These are phyloP conservation scores for Eudyptes chrysolophus DNA, from an alignment of 2,113 vertebrate genomes.

Conservation along the genomic window DNA sequence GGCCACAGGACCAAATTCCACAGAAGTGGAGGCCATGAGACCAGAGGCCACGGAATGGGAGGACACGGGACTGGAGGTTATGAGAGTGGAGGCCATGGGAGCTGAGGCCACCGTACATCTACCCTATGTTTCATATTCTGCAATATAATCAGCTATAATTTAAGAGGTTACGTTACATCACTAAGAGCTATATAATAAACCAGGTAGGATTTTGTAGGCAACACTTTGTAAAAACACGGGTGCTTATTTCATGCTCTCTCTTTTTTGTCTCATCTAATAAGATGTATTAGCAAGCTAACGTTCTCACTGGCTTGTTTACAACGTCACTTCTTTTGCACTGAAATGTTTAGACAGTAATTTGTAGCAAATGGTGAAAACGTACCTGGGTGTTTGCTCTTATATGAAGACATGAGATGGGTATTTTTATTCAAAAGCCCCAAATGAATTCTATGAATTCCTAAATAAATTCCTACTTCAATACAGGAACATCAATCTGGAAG, in stretches of 20 bases:
- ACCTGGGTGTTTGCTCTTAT: background rate
- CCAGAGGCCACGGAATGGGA: background rate
- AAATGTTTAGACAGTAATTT: background rate
- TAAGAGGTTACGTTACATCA: rapidly evolving
- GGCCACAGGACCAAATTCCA: background rate
- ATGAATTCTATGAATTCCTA: background rate
- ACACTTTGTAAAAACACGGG: background rate
- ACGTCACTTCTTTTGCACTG: background rate
- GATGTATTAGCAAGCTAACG: background rate
- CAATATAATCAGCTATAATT: background rate
- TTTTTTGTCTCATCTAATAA: background rate
- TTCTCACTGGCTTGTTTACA: background rate
- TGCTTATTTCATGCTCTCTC: background rate
- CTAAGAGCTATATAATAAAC: background rate
- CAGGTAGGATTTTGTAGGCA: background rate
- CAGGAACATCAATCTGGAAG: background rate
- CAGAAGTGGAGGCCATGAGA: background rate
- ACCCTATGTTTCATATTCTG: background rate
- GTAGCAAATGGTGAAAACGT: background rate
- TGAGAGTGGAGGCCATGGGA: background rate
- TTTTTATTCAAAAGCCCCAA: background rate
- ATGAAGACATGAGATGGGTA: background rate
- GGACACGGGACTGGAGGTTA: background rate
- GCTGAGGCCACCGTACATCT: background rate
- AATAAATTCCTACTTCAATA: background rate